Conservation (phyloP, 2,113 vertebrate species). For the Nibea albiflora region DNA sequence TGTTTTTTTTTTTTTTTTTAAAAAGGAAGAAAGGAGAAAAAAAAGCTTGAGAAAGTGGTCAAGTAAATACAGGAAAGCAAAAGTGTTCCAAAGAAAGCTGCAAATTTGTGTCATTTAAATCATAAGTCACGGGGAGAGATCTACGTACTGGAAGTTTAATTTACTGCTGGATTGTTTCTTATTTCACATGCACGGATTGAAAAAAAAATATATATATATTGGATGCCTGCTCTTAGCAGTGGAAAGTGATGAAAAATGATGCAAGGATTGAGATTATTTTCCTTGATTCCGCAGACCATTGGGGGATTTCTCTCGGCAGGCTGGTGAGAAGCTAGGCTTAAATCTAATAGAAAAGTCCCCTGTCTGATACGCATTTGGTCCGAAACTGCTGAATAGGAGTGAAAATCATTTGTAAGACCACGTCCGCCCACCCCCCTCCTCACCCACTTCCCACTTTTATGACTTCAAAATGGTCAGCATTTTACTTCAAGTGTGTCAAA, state of each 20-base stretch:
- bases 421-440: constrained; percentile 17
- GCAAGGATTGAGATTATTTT: constrained; percentile 78
- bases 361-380: constrained; percentile 68
- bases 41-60: constrained; percentile 37
- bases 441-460: constrained; percentile 64
- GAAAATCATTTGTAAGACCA: constrained; percentile 70
- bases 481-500: constrained; percentile 80
- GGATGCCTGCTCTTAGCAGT: constrained; percentile 36
- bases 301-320: constrained; percentile 59
- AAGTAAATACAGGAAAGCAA: constrained; percentile 6
- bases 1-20: constrained; percentile 41
- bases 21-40: neutral
- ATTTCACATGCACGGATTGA: constrained; percentile 42
- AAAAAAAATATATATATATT: constrained; percentile 17
- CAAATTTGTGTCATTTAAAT: constrained; percentile 34
- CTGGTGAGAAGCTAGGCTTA: constrained; percentile 58
- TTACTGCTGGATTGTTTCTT: constrained; percentile 64
- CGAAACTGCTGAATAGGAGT: constrained; percentile 77
- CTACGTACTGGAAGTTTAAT: constrained; percentile 46
- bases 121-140: constrained; percentile 27
- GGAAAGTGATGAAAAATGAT: constrained; percentile 76
- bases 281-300: constrained; percentile 60
- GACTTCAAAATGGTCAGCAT: constrained; percentile 79
- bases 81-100: constrained; percentile 16
- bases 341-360: constrained; percentile 67